Base-by-base conservation (phyloP, 1,140 invertebrate species). In the Riptortus pedestris region DNA sequence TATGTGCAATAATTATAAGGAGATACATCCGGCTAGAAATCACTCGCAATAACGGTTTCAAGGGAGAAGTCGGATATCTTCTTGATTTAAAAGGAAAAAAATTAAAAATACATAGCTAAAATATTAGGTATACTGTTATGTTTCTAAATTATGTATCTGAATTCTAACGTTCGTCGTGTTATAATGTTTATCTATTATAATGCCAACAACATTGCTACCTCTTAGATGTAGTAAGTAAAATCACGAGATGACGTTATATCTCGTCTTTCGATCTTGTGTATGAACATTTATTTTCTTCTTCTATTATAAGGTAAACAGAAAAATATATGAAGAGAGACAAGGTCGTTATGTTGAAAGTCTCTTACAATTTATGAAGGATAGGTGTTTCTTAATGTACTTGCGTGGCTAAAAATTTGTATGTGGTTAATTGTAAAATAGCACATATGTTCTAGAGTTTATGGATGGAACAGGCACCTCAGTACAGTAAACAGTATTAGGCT, bases 121-220 rank as follows among this genome's bases (percentile, higher is more conserved):
- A 24, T 24, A 14, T 2, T 55, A 24, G 24, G 24, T 55, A 24
- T 55, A 55, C 51, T 55, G 33, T 64, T 64, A 59, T 33, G 63
- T 65, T 65, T 61, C 55, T 59, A 60, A 64, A 64, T 64, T 59
- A 45, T 64, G 31, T 65, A 51, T 62, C 65, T 66, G 60, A 66
- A 66, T 66, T 66, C 29, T 11, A 62, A 43, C 60, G 58, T 66
- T 66, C 60, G 45, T 62, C 48, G 60, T 66, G 60, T 66, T 66
- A 66, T 66, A 58, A 66, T 65, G 38, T 60, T 26, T 63, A 58
- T 28, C 43, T 45, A 59, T 63, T 66, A 58, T 66, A 66, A 66
- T 66, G 65, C 65, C 65, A 64, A 66, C 65, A 66, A 66, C 65
- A 66, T 55, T 47, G 61, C 65, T 66, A 66, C 65, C 65, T 66